Evolutionary conservation across 2,113 vertebrate species (phyloP).

Genomic region (Colossoma macropomum): DNA sequence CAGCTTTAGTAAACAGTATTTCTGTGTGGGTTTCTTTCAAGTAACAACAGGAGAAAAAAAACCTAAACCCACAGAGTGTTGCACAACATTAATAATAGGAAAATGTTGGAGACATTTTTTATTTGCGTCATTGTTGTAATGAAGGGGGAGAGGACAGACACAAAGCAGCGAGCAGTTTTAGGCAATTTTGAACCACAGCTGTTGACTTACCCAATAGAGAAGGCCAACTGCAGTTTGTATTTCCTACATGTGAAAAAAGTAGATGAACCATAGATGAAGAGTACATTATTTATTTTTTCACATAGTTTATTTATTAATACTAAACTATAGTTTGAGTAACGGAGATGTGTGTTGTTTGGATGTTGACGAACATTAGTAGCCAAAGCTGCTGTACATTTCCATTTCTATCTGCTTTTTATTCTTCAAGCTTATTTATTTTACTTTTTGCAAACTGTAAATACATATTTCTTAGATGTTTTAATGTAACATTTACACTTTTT

Average conservation of each 20-base stretch:
- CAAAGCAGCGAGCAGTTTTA: constrained; percentile 51
- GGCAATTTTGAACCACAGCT: not conserved
- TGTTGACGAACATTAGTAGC: constrained; percentile 70
- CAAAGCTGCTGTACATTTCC: constrained; percentile 80
- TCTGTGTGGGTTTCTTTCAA: constrained; percentile 50
- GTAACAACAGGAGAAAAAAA: constrained; percentile 21
- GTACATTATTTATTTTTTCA: constrained; percentile 86
- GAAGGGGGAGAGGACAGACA: not conserved
- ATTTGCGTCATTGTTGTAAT: constrained; percentile 34
- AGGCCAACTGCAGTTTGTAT: constrained; percentile 55
- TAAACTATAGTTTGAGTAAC: constrained; percentile 72
- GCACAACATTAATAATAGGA: constrained; percentile 52
- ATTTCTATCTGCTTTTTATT: constrained; percentile 75
- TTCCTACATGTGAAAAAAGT: constrained; percentile 72
- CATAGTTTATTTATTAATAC: constrained; percentile 86
- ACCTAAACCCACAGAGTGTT: constrained; percentile 48
- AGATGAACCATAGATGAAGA: constrained; percentile 73
- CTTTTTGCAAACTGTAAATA: constrained; percentile 75
- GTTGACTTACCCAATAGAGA: not conserved
- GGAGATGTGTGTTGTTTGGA: constrained; percentile 58
- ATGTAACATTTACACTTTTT: constrained; percentile 77
- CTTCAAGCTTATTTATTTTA: constrained; percentile 78
- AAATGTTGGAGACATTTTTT: constrained; percentile 16
- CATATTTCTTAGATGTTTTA: constrained; percentile 72
- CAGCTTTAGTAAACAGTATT: constrained; percentile 67